Conservation (phyloP, 2,888 invertebrate genomes). For the Dryadula phaetusa region DNA sequence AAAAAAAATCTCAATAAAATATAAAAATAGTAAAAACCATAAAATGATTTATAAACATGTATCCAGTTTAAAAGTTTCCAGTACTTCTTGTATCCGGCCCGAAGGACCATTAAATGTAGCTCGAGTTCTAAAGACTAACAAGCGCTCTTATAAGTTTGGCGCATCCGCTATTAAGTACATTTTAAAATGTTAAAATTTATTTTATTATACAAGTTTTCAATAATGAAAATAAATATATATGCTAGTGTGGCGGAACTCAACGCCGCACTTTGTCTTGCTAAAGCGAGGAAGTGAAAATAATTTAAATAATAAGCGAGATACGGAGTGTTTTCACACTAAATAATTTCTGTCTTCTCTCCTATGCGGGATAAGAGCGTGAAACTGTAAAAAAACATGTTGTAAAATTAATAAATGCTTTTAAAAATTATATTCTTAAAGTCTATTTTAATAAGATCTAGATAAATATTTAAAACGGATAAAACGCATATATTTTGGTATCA, state of each 20-base stretch:
- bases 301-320: too few relatives aligned
- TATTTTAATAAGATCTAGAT: too few relatives aligned
- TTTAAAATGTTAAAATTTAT: neutral
- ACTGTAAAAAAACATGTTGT: too few relatives aligned
- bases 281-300: too few relatives aligned
- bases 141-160: slow-evolving; percentile 21
- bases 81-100: slow-evolving; percentile 16
- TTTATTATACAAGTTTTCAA: neutral
- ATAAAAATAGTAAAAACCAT: neutral
- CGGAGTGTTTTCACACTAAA: too few relatives aligned
- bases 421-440: neutral
- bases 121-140: slow-evolving; percentile 24
- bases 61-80: slow-evolving; percentile 17
- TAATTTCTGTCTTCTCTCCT: too few relatives aligned
- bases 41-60: slow-evolving; percentile 7
- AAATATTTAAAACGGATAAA: too few relatives aligned
- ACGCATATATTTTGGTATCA: too few relatives aligned
- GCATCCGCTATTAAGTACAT: slow-evolving; percentile 10
- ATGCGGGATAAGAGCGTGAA: too few relatives aligned
- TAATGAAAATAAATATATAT: too few relatives aligned
- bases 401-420: neutral
- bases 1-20: neutral
- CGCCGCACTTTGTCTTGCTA: too few relatives aligned
- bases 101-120: slow-evolving; percentile 26
- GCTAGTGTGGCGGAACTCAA: too few relatives aligned